Evolutionary conservation across 2,797 vertebrate genomes (phyloP).

Genomic region (Sebastes alutus): DNA sequence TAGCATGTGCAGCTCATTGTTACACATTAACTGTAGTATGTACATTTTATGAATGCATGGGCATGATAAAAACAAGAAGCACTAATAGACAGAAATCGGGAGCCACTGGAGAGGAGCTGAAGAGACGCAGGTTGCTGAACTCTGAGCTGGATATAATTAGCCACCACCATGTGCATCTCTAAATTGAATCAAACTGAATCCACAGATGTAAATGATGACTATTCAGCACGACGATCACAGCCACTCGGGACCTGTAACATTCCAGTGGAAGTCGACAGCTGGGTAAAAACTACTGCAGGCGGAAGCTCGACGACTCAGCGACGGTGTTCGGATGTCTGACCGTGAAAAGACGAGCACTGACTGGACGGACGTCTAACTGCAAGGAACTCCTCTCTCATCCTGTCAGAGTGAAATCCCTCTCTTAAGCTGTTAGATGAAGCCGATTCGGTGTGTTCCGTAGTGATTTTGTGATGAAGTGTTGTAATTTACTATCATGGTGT

Average conservation of each 20-base stretch:
- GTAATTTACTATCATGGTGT: slow-evolving; percentile 25
- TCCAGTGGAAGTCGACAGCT: neutral
- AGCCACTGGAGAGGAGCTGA: too few species aligned
- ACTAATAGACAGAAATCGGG: neutral
- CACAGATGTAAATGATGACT: slow-evolving; percentile 2
- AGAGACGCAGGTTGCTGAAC: too few species aligned
- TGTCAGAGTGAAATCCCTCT: slow-evolving; percentile 15
- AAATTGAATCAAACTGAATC: neutral
- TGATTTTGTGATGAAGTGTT: slow-evolving; percentile 13
- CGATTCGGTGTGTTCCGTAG: neutral
- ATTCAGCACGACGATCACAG: neutral
- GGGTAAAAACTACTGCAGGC: neutral
- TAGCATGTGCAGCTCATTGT: neutral
- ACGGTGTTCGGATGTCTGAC: neutral
- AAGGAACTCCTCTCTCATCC: slow-evolving; percentile 1
- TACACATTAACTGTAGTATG: neutral
- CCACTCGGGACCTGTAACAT: neutral
- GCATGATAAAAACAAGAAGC: neutral
- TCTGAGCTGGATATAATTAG: neutral
- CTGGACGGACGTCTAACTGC: neutral
- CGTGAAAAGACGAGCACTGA: slow-evolving; percentile 5
- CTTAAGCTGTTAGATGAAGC: neutral
- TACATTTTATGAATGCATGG: neutral
- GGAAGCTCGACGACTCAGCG: neutral
- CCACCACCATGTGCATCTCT: neutral